Evolutionary conservation across 2,888 invertebrate species (phyloP), one percentile per base, ranked within the genome.

Genomic region (Agrotis clavis): DNA sequence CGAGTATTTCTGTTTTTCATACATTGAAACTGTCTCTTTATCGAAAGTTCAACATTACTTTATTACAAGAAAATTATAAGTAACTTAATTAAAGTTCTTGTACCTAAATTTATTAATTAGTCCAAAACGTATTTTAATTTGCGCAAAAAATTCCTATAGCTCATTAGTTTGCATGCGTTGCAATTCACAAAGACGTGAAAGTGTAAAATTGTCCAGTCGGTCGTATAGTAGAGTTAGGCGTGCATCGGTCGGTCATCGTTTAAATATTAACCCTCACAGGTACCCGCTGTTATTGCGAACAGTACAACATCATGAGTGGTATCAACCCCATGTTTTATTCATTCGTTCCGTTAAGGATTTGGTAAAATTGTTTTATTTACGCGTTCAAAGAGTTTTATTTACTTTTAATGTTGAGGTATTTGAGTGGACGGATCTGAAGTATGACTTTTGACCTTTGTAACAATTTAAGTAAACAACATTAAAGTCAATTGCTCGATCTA

Each of bases 301-400:
- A 61, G 68, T 67, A 73, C 77, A 77, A 68, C 80, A 80, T 83
- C 83, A 80, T 83, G 83, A 79, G 75, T 64, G 63, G 83, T 77
- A 77, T 71, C 82, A 66, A 81, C 51, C 81, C 50, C 45, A 71
- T 83, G 72, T 82, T 82, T 83, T 84, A 83, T 84, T 83, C 85
- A 83, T 64, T 53, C 67, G n/a, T 56, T 67, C 62, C 61, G 68
- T 69, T 67, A 73, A 79, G 79, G 85, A 75, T 83, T 82, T 79
- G 59, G 66, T 82, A 63, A 78, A 84, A 84, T 78, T 81, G 82
- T 78, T 84, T 82, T 84, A 82, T 82, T 74, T 70, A 61, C 69
- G 19, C 50, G 63, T 74, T 74, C 57, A 80, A 65, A 67, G 51
- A 63, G 62, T 79, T 72, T 41, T 83, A 79, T 79, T 62, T 82